Base-by-base conservation (phyloP, 2,113 vertebrate genomes). In the Pteruthius melanotis region DNA sequence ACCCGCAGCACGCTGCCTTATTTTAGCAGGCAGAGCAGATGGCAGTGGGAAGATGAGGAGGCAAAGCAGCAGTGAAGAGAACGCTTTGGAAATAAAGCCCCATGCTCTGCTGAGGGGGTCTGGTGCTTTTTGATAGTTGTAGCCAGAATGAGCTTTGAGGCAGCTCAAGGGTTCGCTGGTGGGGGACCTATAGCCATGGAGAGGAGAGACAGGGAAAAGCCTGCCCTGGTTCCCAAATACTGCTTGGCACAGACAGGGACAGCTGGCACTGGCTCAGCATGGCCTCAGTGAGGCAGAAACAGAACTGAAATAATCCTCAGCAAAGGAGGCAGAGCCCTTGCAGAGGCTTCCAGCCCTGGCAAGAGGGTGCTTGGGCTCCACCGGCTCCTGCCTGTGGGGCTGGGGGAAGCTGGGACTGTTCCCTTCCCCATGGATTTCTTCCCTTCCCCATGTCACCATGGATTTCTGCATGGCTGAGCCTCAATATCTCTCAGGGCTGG, bases 21-120 rank as follows among this genome's bases (percentile, higher is more conserved):
- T 94, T 97, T 95, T 95, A 93, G 89, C 74, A 94, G 66, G 83
- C 90, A 63, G 90, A 94, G 82, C 93, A 95, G 94, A 97, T 95
- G 95, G 94, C 59, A 52, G 92, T 95, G 94, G 94, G 94, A 94
- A 95, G 94, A 93, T 42, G 81, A 93, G 79, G 63, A 81, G 53
- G 87, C 61, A 93, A 85, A 52, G 94, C 53, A 95, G 66, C 76
- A 91, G 66, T 1, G 2, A 78, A 72, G 83, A 89, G 77, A 83
- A 92, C 19, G 12, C 39, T 93, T 93, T 57, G 20, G 90, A 93
- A 94, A 90, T 72, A n/a, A 87, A 95, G 75, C 87, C 78, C 78
- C 1, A 1, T 63, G 74, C 78, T 95, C 69, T 82, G 87, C 56
- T 5, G 16, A 44, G 47, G 33, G 30, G 39, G 45, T n/a, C 61